Conservation (phyloP, 2,113 vertebrate species). For the Muscicapa adusta region DNA sequence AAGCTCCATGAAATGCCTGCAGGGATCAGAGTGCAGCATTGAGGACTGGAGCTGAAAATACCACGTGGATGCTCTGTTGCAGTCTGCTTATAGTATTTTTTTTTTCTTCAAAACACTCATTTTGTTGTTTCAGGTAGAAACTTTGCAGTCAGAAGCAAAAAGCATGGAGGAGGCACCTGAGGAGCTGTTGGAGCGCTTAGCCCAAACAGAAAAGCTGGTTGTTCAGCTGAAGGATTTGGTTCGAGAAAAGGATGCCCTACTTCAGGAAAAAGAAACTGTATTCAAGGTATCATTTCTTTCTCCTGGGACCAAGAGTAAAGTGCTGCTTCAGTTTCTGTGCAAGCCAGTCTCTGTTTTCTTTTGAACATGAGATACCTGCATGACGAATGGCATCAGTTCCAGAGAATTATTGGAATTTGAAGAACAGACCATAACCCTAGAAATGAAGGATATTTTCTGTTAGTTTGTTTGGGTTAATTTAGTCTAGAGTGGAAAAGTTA, state of each 20-base stretch:
- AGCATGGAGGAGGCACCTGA: constrained; percentile 62
- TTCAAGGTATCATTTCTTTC: constrained; percentile 75
- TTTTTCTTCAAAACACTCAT: not conserved
- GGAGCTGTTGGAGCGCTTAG: constrained; percentile 80
- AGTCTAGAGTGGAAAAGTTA: not conserved
- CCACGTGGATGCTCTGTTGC: not conserved
- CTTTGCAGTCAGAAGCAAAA: constrained; percentile 56
- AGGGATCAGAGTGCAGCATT: not conserved
- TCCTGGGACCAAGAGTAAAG: not conserved
- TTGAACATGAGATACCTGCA: not conserved
- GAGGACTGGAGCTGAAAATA: not conserved
- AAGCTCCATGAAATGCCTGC: not conserved
- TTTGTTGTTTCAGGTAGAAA: constrained; percentile 49
- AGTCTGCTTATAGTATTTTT: not conserved
- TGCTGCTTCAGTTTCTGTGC: not conserved
- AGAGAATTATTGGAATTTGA: not conserved
- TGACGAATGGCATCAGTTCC: not conserved
- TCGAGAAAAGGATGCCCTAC: constrained; percentile 83
- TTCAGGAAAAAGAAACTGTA: constrained; percentile 75
- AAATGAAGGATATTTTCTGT: not conserved
- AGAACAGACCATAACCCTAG: not conserved
- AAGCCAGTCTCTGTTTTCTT: not conserved
- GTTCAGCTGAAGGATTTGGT: constrained; percentile 86
- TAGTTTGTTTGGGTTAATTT: not conserved
- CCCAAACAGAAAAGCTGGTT: constrained; percentile 84